Base-by-base conservation (phyloP, 2,797 vertebrate species). In the Vireo griseus region DNA sequence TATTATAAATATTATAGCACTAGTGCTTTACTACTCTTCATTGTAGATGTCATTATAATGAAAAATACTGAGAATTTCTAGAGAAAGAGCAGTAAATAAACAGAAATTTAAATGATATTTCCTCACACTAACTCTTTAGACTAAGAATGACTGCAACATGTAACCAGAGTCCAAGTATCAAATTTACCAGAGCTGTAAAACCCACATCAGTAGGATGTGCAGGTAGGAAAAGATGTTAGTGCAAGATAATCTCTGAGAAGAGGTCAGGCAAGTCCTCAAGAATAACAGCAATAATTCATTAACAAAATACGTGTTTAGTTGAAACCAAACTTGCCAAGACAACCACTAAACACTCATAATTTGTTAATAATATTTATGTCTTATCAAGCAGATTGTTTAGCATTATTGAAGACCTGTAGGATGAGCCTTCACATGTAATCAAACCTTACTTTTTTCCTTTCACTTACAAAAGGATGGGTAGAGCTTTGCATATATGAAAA, bases 171-270 rank as follows among this genome's bases (percentile, higher is more conserved):
- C n/a, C 21, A 74, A 62, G 48, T 21, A 42, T 5, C 16, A 42
- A 17, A 57, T 81, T 66, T 47, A 57, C 35, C 21, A 75, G 72
- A 69, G 13, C 15, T 72, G 16, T 42, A 50, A 91, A 66, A 24
- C 11, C 5, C 11, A 4, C 3, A 10, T 4, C 33, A 52, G 7
- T 15, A 25, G 42, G 26, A 37, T 3, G 1, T 29, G 25, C 5
- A 44, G 57, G 31, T 7, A 73, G 51, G 16, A 67, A 21, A 18
- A 82, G 26, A 16, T 10, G 18, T 13, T 19, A 52, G 29, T 15
- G 7, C 17, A 50, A 47, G 16, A 33, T 3, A 5, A 35, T 33
- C 22, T 57, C 15, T 20, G 39, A 67, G 50, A 16, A 55, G 25
- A 25, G n/a, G 22, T 19, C 55, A 55, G 39, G 22, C 10, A 39